These are phyloP conservation scores for Enteromius radiatus DNA, from an alignment of 2,797 vertebrate genomes.

Conservation along the genomic window DNA sequence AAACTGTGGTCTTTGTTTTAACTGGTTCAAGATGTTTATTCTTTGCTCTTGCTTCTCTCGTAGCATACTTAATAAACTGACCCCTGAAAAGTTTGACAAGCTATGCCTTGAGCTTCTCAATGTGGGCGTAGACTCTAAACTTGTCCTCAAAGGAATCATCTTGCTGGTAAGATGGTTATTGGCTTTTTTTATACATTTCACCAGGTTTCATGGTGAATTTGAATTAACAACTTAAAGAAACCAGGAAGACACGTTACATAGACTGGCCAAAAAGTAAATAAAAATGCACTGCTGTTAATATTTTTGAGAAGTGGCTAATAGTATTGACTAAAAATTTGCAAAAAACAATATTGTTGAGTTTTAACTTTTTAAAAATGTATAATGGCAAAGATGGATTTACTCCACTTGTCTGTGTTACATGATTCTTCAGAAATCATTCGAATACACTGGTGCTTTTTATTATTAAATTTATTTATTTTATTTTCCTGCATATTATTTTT, in stretches of 20 bases:
- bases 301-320: background rate
- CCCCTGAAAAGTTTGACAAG: constrained; percentile 99
- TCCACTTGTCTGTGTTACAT: background rate
- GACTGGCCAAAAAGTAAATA: background rate
- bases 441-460: background rate
- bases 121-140: constrained; percentile 99
- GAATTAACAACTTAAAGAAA: background rate
- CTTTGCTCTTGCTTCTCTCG: background rate
- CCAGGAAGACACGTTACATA: background rate
- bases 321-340: background rate
- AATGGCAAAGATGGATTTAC: background rate
- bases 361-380: background rate
- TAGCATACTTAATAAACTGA: constrained; percentile 99
- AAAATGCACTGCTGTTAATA: background rate
- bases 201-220: background rate
- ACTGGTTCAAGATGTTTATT: constrained; percentile 6
- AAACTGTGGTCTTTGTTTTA: constrained; percentile 41
- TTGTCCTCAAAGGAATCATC: constrained; percentile 99
- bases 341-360: too few relatives aligned
- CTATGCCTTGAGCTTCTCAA: constrained; percentile 99
- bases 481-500: background rate
- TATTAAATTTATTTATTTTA: too few relatives aligned
- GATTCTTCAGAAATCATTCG: background rate
- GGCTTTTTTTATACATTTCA: background rate
- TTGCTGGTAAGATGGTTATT: constrained; percentile 88